phyloP scores from a whole-genome alignment of 2,113 vertebrate genomes.

The Forbesichthys agassizii region DNA sequence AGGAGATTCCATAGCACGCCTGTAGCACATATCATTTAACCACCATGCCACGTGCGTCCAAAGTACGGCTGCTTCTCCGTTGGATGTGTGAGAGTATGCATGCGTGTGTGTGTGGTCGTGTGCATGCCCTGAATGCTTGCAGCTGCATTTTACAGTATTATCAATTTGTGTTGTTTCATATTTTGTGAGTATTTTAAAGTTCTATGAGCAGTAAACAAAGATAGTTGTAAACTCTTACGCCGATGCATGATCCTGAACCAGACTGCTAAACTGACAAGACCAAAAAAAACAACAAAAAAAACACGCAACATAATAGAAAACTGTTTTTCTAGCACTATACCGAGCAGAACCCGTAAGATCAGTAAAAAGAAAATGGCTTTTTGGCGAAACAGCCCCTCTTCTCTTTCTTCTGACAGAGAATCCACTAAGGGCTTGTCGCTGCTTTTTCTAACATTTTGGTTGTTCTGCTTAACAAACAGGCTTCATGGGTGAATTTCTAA shows the following conservation, averaged over 20 bases:
- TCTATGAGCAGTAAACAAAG: constrained; percentile 55
- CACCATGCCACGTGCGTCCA: constrained; percentile 44
- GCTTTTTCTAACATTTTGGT: constrained; percentile 41
- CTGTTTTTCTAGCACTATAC: constrained; percentile 43
- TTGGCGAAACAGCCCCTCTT: constrained; percentile 9
- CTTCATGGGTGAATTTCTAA: not conserved
- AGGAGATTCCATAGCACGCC: constrained; percentile 44
- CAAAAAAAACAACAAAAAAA: constrained; percentile 3
- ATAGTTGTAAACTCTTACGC: constrained; percentile 52
- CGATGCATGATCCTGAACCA: constrained; percentile 65
- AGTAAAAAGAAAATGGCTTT: constrained; percentile 31
- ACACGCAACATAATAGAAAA: constrained; percentile 24
- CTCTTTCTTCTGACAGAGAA: constrained; percentile 51
- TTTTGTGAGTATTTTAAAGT: constrained; percentile 65
- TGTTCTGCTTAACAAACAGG: not conserved
- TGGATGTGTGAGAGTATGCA: constrained; percentile 34
- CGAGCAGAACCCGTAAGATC: constrained; percentile 32
- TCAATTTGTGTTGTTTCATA: constrained; percentile 65
- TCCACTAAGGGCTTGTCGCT: constrained; percentile 74
- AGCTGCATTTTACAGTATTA: constrained; percentile 73
- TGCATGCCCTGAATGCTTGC: constrained; percentile 48
- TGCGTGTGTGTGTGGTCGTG: constrained; percentile 40
- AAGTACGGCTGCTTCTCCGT: constrained; percentile 47
- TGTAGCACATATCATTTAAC: constrained; percentile 68
- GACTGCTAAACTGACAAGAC: not conserved